Evolutionary conservation across 2,797 vertebrate species (phyloP), one percentile per base, ranked within the genome.

Genomic region (Chelonia mydas): DNA sequence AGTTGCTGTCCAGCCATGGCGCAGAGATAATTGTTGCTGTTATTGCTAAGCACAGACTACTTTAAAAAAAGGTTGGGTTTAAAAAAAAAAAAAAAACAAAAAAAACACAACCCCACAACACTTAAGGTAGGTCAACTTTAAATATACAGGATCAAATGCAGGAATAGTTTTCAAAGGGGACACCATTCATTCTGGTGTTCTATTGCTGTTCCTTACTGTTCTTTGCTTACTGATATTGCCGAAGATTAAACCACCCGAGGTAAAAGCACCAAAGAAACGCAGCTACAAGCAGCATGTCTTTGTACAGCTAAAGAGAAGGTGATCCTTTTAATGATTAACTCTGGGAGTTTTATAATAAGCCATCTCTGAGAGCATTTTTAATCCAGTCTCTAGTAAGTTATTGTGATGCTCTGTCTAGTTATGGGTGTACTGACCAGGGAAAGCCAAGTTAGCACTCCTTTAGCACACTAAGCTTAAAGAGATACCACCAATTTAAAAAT

Each of bases 401-500:
- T 79, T 57, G 54, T 81, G 86, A 74, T 54, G 81, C 59, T 37
- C 1, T 72, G 65, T 41, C 37, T 72, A 19, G 0, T 28, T 2
- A 49, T 11, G 11, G 93, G 59, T 16, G 31, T 16, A 54, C 53
- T 0, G 0, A 50, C 0, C 86, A 15, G 87, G 25, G 86, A 91
- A 72, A 90, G 57, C 49, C 54, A 83, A 82, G 72, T 54, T 89
- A 31, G 49, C 19, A 77, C 51, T 13, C 45, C 12, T 86, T 90
- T 45, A 25, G 27, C 33, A 25, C 2, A 76, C 37, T 81, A 84
- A 74, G 0, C 6, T 54, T 17, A n/a, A 74, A 77, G 41, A 55
- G 65, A 84, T 23, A 83, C 0, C 0, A 1, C 45, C n/a, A 33
- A 27, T 68, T 83, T n/a, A 0, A 3, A 16, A 57, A 27, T 6